Base-by-base conservation (phyloP, 2,888 invertebrate species). In the Alloplasta piceator region DNA sequence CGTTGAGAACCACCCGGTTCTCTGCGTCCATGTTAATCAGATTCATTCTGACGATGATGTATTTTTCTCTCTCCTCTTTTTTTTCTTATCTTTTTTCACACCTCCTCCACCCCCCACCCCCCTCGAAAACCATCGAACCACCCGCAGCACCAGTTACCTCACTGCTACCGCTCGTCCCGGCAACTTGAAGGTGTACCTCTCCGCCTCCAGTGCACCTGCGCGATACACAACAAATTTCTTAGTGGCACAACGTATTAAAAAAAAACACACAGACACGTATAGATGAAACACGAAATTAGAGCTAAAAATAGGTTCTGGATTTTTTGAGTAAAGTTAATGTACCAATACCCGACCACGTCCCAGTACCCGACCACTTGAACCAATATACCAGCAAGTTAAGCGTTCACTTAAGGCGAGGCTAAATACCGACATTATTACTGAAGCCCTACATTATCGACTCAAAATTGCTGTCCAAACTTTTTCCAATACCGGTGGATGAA, bases 1-100 rank as follows among this genome's bases (percentile, higher is more conserved):
- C 99, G 93, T 99, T 99, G 90, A 99, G 95, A 86, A 99, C 98
- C 90, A 99, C 98, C 93, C 99, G 97, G 95, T 99, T 98, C 93
- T 99, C 98, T 93, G 98, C 97, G 94, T 98, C 98, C 97, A 97
- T 97, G 93, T 97, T 98, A 91, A 97, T 96, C 92, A 97, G 95
- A 94, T 97, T 97, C 97, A 98, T 97, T 93, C 94, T 88, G 85
- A 86, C 39, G 38, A 36, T 6, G 58, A 64, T 64, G 52, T n/a
- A n/a, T 60, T 43, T 46, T 12, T 60, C 46, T 43, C 39, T 41
- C 50, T 55, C 73, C 38, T 43, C 64, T 56, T 50, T 58, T 64
- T 38, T 63, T 39, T 36, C 4, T 5, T 64, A 41, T 73, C 14
- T 50, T 50, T 50, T 50, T 68, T 67, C 52, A 67, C 75, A 60